phyloP scores from a whole-genome alignment of 2,888 invertebrate genomes.

The Macaria notata region DNA sequence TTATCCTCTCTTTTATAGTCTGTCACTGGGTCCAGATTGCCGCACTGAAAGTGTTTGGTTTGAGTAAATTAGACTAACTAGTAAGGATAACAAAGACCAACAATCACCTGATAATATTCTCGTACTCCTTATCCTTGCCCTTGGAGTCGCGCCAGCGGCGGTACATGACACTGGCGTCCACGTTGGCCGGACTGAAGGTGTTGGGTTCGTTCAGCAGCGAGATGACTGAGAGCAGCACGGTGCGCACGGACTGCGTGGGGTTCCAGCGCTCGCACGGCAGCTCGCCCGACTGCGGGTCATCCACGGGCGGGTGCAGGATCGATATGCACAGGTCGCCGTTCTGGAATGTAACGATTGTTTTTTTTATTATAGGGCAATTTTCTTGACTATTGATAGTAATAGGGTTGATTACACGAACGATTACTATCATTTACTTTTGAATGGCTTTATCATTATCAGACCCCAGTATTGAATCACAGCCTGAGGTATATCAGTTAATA shows the following conservation, averaged over 20 bases:
- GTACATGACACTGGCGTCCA: conserved; percentile 99
- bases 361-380: no score
- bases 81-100: no score
- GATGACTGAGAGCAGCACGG: conserved; percentile 98
- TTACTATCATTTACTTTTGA: no score
- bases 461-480: no score
- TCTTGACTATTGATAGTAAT: no score
- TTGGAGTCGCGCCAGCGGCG: conserved; percentile 99
- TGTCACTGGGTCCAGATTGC: no score
- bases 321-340: conserved; percentile 99
- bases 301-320: conserved; percentile 98
- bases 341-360: conserved; percentile 71
- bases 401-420: no score
- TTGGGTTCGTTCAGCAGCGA: conserved; percentile 99
- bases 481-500: no score
- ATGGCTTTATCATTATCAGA: no score
- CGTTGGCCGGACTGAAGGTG: conserved; percentile 99
- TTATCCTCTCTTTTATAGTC: no score
- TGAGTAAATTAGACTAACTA: no score
- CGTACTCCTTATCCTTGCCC: conserved; percentile 99
- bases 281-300: conserved; percentile 99
- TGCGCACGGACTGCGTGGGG: conserved; percentile 99
- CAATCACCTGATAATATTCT: conserved; percentile 94
- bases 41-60: no score
- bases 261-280: conserved; percentile 99